phyloP scores from a whole-genome alignment of 1,140 invertebrate species.

The Neodiprion pinetum region DNA sequence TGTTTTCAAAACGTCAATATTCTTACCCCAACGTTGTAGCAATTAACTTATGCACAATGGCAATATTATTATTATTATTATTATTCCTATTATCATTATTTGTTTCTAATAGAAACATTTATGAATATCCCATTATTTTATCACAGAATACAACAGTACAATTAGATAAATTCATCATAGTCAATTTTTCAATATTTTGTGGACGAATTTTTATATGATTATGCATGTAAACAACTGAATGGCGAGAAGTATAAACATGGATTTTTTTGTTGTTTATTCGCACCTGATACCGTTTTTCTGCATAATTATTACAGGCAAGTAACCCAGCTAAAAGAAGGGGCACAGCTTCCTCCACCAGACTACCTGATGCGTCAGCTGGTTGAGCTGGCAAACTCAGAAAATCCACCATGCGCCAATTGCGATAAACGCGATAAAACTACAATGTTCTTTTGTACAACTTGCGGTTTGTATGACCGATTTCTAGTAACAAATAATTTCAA shows the following conservation, averaged over 20 bases:
- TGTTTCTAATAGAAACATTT: too few relatives aligned
- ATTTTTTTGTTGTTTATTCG: background rate
- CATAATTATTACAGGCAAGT: constrained; percentile 60
- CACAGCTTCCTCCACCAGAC: constrained; percentile 67
- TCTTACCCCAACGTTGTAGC: too few relatives aligned
- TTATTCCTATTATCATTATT: too few relatives aligned
- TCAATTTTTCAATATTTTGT: background rate
- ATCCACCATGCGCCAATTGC: constrained; percentile 75
- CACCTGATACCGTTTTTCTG: background rate
- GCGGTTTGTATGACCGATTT: constrained; percentile 58
- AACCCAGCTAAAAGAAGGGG: constrained; percentile 68
- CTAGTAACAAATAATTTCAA: constrained; percentile 9
- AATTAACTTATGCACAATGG: too few relatives aligned
- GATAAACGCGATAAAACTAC: constrained; percentile 71
- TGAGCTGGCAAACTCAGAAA: constrained; percentile 71
- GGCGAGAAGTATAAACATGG: too few relatives aligned
- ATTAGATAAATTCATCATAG: too few relatives aligned
- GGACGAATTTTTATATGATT: background rate
- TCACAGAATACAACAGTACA: too few relatives aligned
- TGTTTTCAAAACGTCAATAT: too few relatives aligned
- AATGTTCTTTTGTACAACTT: constrained; percentile 76
- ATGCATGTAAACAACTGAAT: background rate
- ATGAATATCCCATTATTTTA: too few relatives aligned
- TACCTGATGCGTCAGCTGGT: constrained; percentile 70
- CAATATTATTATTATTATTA: too few relatives aligned